A percentile compares a stretch with the other conserved stretches of the same genome.
These are phyloP conservation scores for Tuberolachnus salignus DNA, from an alignment of 2,888 invertebrate species.

Conservation along the genomic window DNA sequence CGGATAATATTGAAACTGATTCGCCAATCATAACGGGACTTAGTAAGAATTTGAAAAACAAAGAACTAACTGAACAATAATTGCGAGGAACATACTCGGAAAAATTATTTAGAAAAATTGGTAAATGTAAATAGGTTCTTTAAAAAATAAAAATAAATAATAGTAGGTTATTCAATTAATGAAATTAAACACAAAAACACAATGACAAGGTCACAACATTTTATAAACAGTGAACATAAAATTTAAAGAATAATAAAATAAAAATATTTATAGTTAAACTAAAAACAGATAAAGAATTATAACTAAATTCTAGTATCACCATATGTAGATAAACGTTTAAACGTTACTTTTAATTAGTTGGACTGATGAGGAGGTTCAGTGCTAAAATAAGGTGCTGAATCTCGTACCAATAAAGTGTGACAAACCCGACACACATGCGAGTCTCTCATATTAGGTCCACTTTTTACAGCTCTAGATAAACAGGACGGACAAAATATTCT, in stretches of 20 bases:
- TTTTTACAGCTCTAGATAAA: conserved; percentile 77
- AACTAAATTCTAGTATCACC: conserved; percentile 54
- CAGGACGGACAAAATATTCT: conserved; percentile 92
- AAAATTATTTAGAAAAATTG: not conserved
- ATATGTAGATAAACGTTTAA: conserved; percentile 27
- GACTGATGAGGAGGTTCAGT: conserved; percentile 71
- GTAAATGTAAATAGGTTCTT: not conserved
- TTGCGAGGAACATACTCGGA: too few species aligned
- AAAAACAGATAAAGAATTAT: conserved; percentile 39
- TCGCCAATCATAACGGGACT: too few species aligned
- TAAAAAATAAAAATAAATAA: not conserved
- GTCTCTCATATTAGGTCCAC: conserved; percentile 83
- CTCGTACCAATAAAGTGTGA: conserved; percentile 91
- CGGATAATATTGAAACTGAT: too few species aligned
- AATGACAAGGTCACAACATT: conserved; percentile 46
- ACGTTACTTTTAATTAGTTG: conserved; percentile 42
- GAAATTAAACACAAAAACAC: conserved; percentile 26
- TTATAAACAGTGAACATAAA: conserved; percentile 51
- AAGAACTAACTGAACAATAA: too few species aligned
- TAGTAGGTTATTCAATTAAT: conserved; percentile 20
- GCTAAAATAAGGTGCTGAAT: conserved; percentile 91
- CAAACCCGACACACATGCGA: conserved; percentile 96
- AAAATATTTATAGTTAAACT: conserved; percentile 44
- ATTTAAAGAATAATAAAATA: conserved; percentile 37
- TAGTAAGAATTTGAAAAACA: too few species aligned